Percentiles rank a stretch among this genome's conserved stretches.
Conservation (phyloP, 2,888 invertebrate species). For the Leptarthrus brevirostris region DNA sequence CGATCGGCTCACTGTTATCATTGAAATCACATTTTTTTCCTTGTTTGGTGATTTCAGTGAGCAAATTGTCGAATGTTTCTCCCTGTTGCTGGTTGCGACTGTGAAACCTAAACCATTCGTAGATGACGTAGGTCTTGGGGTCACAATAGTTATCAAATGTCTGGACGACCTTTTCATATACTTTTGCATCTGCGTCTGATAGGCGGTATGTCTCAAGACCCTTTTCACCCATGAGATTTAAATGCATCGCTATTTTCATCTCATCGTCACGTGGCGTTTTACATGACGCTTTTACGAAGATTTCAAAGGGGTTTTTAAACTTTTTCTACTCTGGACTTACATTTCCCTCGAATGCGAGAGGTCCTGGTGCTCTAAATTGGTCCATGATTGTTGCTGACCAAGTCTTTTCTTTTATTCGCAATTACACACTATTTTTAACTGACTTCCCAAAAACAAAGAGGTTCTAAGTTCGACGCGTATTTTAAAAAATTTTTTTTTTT, state of each 20-base stretch:
- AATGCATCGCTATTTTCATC: not conserved
- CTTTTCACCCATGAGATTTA: slow-evolving; percentile 18
- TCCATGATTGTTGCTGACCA: not conserved
- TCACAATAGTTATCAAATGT: slow-evolving; percentile 40
- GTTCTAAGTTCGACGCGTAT: no score
- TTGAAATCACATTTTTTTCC: slow-evolving; percentile 45
- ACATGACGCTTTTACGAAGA: not conserved
- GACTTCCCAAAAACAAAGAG: no score
- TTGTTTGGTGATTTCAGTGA: slow-evolving; percentile 44
- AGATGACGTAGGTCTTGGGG: slow-evolving; percentile 34
- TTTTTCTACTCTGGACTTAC: not conserved
- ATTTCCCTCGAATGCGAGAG: not conserved
- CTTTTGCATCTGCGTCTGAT: slow-evolving; percentile 1
- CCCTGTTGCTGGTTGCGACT: slow-evolving; percentile 21
- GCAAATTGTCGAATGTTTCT: slow-evolving; percentile 46
- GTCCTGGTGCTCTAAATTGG: not conserved
- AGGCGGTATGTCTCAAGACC: not conserved
- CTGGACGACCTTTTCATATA: slow-evolving; percentile 32
- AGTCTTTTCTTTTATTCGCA: no score
- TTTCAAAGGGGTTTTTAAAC: slow-evolving; percentile 13
- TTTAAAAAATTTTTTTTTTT: no score
- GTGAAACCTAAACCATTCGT: slow-evolving; percentile 44
- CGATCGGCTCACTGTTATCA: not conserved
- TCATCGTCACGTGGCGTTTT: not conserved
- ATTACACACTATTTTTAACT: no score